Evolutionary conservation across 1,140 invertebrate species (phyloP).

Genomic region (Portunus trituberculatus): DNA sequence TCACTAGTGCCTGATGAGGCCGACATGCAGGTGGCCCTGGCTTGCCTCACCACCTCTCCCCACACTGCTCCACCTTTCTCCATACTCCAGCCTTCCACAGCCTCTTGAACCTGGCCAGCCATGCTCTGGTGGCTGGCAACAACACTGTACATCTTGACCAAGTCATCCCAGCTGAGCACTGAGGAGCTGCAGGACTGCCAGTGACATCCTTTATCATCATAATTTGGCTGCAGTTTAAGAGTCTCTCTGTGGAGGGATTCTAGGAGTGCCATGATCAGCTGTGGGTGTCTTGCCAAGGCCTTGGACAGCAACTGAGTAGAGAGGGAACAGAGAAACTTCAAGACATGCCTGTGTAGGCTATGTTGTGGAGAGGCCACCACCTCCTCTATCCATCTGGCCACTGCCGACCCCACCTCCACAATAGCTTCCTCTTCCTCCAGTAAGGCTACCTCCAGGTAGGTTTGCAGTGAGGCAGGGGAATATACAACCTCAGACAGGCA

Average conservation of each 20-base stretch:
- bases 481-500: not conserved
- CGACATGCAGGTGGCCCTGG: not conserved
- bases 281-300: not conserved
- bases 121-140: not conserved
- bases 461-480: not conserved
- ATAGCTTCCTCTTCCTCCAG: not conserved
- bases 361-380: conserved; percentile 6
- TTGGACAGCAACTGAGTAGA: not conserved
- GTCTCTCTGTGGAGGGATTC: conserved; percentile 45
- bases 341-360: not conserved
- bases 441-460: not conserved
- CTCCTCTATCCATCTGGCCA: conserved; percentile 28
- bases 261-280: conserved; percentile 19
- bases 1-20: not conserved
- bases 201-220: not conserved
- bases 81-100: conserved; percentile 17
- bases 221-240: conserved; percentile 31
- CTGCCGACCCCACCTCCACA: not conserved
- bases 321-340: not conserved
- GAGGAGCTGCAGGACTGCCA: conserved; percentile 41
- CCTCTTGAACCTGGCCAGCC: not conserved
- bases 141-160: conserved; percentile 35
- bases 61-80: conserved; percentile 43
- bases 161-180: conserved; percentile 34
- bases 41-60: conserved; percentile 41